phyloP scores from a whole-genome alignment of 1,140 invertebrate genomes.

The Diprion similis region DNA sequence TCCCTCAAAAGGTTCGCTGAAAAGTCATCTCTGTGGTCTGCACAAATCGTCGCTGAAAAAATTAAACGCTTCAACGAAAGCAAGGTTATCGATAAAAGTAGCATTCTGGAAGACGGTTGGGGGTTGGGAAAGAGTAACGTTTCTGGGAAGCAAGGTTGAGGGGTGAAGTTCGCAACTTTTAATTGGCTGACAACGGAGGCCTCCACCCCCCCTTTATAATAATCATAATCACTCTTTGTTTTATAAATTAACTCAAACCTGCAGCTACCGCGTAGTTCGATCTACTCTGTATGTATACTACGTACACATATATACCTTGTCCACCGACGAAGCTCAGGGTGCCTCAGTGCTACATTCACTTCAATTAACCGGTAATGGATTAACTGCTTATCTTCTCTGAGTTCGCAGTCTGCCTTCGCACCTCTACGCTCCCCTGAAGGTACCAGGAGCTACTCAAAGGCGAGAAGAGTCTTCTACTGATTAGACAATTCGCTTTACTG shows the following conservation, averaged over 20 bases:
- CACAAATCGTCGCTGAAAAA: not conserved
- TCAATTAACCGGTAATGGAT: constrained; percentile 50
- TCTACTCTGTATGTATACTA: not conserved
- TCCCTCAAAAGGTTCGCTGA: not conserved
- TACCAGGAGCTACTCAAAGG: not conserved
- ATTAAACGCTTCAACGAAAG: not conserved
- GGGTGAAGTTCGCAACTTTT: constrained; percentile 44
- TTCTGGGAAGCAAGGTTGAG: constrained; percentile 17
- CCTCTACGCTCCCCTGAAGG: not conserved
- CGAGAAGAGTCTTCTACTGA: constrained; percentile 17
- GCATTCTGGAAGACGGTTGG: constrained; percentile 2
- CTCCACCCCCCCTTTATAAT: constrained; percentile 29
- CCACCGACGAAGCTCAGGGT: not conserved
- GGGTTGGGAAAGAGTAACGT: constrained; percentile 8
- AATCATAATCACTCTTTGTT: constrained; percentile 48
- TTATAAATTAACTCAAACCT: constrained; percentile 43
- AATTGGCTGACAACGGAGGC: constrained; percentile 40
- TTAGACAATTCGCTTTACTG: constrained; percentile 1
- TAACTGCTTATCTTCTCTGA: constrained; percentile 44
- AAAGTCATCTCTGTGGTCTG: not conserved
- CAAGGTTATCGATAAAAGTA: not conserved
- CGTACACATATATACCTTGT: too few relatives aligned
- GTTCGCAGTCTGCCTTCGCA: constrained; percentile 20
- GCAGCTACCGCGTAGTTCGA: constrained; percentile 7
- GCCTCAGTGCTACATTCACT: constrained; percentile 35